Conservation (phyloP, 2,888 invertebrate genomes). For the Drosophila silvestris region DNA sequence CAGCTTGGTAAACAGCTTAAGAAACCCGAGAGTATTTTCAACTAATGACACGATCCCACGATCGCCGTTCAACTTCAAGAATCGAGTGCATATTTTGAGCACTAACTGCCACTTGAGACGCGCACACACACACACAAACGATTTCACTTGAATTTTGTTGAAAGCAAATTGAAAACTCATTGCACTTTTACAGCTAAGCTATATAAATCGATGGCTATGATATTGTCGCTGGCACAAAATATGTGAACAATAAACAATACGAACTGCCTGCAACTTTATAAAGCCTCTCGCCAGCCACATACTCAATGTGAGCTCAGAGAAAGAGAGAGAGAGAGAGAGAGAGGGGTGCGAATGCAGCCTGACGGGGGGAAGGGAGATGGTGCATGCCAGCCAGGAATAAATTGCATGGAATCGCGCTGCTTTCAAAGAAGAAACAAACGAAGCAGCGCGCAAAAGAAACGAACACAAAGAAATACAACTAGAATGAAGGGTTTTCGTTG, state of each 20-base stretch:
- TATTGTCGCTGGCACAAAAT: slow-evolving; percentile 45
- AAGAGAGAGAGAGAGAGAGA: not conserved
- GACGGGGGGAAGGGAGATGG: not conserved
- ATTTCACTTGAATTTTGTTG: slow-evolving; percentile 29
- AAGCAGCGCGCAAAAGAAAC: slow-evolving; percentile 48
- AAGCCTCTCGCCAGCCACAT: slow-evolving; percentile 17
- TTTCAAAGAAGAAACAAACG: slow-evolving; percentile 61
- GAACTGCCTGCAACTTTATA: slow-evolving; percentile 42
- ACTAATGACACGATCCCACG: slow-evolving; percentile 32
- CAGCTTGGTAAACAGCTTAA: slow-evolving; percentile 9
- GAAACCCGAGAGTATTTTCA: slow-evolving; percentile 8
- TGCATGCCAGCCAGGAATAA: slow-evolving; percentile 2
- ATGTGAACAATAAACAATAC: slow-evolving; percentile 41
- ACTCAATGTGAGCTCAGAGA: not conserved
- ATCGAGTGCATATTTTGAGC: slow-evolving; percentile 8
- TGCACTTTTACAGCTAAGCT: slow-evolving; percentile 44
- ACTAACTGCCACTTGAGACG: slow-evolving; percentile 5
- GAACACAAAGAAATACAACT: slow-evolving; percentile 29
- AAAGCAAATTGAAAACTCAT: slow-evolving; percentile 31
- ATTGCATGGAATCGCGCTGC: slow-evolving; percentile 32
- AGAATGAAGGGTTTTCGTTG: not conserved
- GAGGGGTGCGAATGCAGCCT: slow-evolving; percentile 28
- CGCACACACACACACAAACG: not conserved
- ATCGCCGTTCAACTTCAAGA: slow-evolving; percentile 5
- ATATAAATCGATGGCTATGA: slow-evolving; percentile 55